phyloP scores from a whole-genome alignment of 2,113 vertebrate genomes.

The Melanerpes aurifrons region DNA sequence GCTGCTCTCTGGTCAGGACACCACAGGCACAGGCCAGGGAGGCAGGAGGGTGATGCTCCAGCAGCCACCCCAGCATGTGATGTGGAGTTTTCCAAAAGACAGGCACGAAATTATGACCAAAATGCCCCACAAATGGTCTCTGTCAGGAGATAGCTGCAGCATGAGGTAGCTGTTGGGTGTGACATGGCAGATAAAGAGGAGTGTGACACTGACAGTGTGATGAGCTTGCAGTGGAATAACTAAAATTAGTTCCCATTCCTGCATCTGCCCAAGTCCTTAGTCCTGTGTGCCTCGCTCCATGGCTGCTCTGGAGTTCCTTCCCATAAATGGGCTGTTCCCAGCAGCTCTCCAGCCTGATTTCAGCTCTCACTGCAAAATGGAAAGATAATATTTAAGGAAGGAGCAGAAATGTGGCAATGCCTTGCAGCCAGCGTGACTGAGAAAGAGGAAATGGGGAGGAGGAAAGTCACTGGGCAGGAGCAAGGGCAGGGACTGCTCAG shows the following conservation, averaged over 20 bases:
- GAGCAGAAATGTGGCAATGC: fast-evolving
- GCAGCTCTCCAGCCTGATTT: not conserved
- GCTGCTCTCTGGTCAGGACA: not conserved
- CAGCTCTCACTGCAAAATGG: not conserved
- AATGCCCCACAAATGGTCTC: slow-evolving; percentile 4
- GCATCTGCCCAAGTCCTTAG: slow-evolving; percentile 10
- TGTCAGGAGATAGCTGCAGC: slow-evolving; percentile 42
- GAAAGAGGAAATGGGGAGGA: not conserved
- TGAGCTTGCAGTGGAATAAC: slow-evolving; percentile 61
- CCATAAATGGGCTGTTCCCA: slow-evolving; percentile 63
- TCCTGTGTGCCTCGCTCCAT: not conserved
- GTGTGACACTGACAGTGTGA: slow-evolving; percentile 71
- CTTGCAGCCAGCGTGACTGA: fast-evolving
- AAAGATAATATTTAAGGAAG: not conserved
- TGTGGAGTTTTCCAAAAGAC: slow-evolving; percentile 18
- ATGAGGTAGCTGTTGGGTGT: slow-evolving; percentile 51
- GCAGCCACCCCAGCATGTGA: not conserved
- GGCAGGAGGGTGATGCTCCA: not conserved
- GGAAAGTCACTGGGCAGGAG: not conserved
- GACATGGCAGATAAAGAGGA: slow-evolving; percentile 62
- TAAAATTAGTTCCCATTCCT: slow-evolving; percentile 70
- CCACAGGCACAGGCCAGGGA: not conserved
- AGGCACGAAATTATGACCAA: slow-evolving; percentile 23
- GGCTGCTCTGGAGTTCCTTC: slow-evolving; percentile 33
- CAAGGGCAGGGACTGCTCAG: not conserved